Evolutionary conservation across 64 coral and sea anemone genomes (phyloP).

Genomic region (Stichodactyla mertensii): DNA sequence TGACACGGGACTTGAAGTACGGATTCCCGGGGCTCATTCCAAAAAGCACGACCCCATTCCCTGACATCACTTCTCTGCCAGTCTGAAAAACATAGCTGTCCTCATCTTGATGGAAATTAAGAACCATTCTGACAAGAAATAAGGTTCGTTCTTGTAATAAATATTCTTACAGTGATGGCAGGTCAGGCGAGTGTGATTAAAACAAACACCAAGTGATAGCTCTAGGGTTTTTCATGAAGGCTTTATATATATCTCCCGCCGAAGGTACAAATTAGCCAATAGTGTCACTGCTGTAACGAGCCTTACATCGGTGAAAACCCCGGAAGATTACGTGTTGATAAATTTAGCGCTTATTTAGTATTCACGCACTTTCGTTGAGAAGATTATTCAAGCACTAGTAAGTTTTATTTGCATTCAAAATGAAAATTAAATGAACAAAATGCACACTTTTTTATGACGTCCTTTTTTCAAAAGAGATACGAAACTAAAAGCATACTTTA

Average conservation of each 20-base stretch:
- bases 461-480: too few species aligned
- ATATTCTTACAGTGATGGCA: neutral
- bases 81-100: slow-evolving; percentile 32
- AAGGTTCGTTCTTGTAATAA: neutral
- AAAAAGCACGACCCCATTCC: slow-evolving; percentile 58
- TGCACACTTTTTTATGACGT: too few species aligned
- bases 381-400: too few species aligned
- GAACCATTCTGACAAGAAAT: slow-evolving; percentile 11
- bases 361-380: neutral
- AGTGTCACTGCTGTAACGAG: slow-evolving; percentile 17
- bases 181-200: neutral
- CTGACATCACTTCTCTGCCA: slow-evolving; percentile 34
- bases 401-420: too few species aligned
- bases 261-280: neutral
- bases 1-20: slow-evolving; percentile 42
- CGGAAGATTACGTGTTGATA: neutral
- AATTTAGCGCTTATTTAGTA: neutral
- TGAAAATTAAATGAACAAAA: too few species aligned
- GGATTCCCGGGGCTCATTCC: slow-evolving; percentile 73
- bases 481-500: too few species aligned
- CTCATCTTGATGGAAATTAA: slow-evolving; percentile 20
- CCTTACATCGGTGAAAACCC: slow-evolving; percentile 22
- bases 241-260: neutral
- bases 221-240: neutral
- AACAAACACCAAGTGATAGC: too few species aligned